phyloP scores from a whole-genome alignment of 2,113 vertebrate species.

The Pollachius pollachius region DNA sequence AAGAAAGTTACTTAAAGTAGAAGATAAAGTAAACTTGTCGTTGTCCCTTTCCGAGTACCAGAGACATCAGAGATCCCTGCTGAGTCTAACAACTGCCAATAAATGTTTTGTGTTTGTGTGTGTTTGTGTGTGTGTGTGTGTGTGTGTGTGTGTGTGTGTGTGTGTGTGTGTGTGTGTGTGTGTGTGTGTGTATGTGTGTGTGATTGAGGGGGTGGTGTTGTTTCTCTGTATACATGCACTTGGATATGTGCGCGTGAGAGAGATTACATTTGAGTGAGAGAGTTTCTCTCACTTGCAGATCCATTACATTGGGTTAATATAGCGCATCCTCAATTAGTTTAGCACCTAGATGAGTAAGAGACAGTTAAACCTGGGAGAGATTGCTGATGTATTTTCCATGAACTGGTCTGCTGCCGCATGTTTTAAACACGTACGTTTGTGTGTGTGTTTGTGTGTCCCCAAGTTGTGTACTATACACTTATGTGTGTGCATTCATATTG shows the following conservation, averaged over 20 bases:
- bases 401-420: no score
- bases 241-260: neutral
- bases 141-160: neutral
- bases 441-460: neutral
- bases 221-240: slow-evolving; percentile 3
- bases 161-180: slow-evolving; percentile 4
- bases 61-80: slow-evolving; percentile 53
- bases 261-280: neutral
- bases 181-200: neutral
- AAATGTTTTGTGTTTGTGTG: neutral
- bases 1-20: slow-evolving; percentile 36
- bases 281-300: no score
- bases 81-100: slow-evolving; percentile 9
- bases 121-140: neutral
- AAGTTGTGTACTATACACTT: no score
- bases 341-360: no score
- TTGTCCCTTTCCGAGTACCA: slow-evolving; percentile 45
- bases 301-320: no score
- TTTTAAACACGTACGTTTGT: no score
- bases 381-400: no score
- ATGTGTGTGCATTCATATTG: slow-evolving; percentile 16
- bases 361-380: no score
- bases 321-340: no score
- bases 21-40: slow-evolving; percentile 47
- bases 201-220: neutral